A percentile compares a stretch with the other conserved stretches of the same genome.
phyloP scores from a whole-genome alignment of 2,888 invertebrate species.

The Conchocele bisecta region DNA sequence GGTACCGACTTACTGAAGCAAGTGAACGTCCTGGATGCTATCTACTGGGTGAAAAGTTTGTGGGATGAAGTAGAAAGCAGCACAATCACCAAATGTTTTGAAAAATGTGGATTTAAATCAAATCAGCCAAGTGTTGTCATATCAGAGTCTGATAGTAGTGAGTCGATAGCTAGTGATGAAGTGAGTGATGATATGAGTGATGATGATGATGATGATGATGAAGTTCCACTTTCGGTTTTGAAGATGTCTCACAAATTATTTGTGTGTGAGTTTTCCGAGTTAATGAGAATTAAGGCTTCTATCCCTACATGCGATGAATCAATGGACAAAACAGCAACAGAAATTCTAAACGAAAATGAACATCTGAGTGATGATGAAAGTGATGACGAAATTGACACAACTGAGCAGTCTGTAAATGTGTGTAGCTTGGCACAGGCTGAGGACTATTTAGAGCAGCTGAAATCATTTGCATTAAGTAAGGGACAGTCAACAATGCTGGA shows the following conservation, averaged over 20 bases:
- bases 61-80: constrained; percentile 31
- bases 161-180: too few species aligned
- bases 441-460: background rate
- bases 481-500: background rate
- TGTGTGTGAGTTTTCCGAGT: background rate
- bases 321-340: background rate
- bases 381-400: background rate
- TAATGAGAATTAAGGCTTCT: background rate
- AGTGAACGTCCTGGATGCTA: constrained; percentile 25
- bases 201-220: background rate
- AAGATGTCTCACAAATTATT: background rate
- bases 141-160: too few species aligned
- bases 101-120: constrained; percentile 16
- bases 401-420: background rate
- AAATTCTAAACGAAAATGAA: background rate
- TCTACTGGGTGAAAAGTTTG: constrained; percentile 30
- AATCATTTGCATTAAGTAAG: background rate
- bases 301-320: constrained; percentile 4
- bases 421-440: background rate
- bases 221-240: background rate
- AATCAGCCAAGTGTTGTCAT: too few species aligned
- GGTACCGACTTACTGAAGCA: constrained; percentile 31
- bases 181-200: background rate
- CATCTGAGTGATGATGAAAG: background rate
- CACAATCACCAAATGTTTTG: constrained; percentile 38